Base-by-base conservation (phyloP, 1,140 invertebrate species). In the Patella vulgata region DNA sequence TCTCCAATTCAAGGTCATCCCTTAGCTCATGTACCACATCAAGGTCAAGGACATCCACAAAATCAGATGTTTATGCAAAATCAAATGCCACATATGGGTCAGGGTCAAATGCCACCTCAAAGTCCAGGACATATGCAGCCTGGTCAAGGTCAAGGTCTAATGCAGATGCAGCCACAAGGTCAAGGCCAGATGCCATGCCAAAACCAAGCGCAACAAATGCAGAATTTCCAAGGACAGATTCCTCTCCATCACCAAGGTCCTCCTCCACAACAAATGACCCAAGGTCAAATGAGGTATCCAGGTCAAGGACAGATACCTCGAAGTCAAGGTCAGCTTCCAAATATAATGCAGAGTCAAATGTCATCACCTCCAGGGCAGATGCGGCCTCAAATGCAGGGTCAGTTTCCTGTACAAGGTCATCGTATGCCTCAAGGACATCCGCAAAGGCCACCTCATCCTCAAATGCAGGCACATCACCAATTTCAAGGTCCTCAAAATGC, bases 311-410 rank as follows among this genome's bases (percentile, higher is more conserved):
- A 36, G 17, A 19, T n/a, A 12, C 17, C 17, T 51, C 28, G 4
- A 21, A 40, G 21, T 50, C 46, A 19, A 6, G 36, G 50, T 40
- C 12, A 14, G 14, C 56, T 48, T 48, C 57, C 46, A 51, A 36
- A 21, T n/a, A 36, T 40, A 9, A 46, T 47, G n/a, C 56, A 47
- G 11, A 11, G 28, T 51, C 57, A 51, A 51, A 61, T 59, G 48
- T 70, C 55, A 55, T 63, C 60, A 25, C 54, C 43, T 25, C 59
- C 39, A 48, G 36, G 46, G 31, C 76, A 77, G 33, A 75, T 39
- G 27, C 59, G 40, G 12, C 65, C 57, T 23, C 69, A 67, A 55
- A 25, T 50, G 12, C 54, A n/a, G 17, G 53, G 40, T 30, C 44
- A 14, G 33, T 14, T 8, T 36, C 30, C 50, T 30, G 30, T 11